These are phyloP conservation scores for Phrynocephalus guinanensis DNA, from an alignment of 2,797 vertebrate genomes.

Conservation along the genomic window DNA sequence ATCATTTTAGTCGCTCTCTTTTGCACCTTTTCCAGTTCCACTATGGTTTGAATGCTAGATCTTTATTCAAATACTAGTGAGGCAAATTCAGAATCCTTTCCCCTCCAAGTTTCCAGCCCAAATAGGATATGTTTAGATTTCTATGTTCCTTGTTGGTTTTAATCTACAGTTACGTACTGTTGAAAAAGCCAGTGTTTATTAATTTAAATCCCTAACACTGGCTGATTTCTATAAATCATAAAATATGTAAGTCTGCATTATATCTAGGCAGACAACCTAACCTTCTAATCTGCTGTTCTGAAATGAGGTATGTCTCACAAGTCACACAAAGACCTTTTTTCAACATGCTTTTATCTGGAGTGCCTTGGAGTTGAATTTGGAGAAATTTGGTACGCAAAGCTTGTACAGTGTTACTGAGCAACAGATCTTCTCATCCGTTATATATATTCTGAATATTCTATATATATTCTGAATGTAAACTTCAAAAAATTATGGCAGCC, in stretches of 20 bases:
- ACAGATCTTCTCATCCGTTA: too few relatives aligned
- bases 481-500: neutral
- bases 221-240: neutral
- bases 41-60: neutral
- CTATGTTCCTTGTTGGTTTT: neutral
- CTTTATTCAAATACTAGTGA: neutral
- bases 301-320: neutral
- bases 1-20: too few relatives aligned
- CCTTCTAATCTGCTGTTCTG: neutral
- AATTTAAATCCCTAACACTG: conserved; percentile 10
- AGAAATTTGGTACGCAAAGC: neutral
- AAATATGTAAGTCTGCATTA: neutral
- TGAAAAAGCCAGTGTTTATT: neutral
- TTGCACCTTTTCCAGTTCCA: too few relatives aligned
- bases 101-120: neutral
- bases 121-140: conserved; percentile 20
- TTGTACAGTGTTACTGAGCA: too few relatives aligned
- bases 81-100: conserved; percentile 5
- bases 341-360: neutral
- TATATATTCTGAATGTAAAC: neutral
- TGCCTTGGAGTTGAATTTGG: too few relatives aligned
- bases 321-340: neutral
- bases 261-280: neutral
- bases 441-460: too few relatives aligned
- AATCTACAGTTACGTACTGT: neutral